Conservation (phyloP, 2,113 vertebrate genomes). For the Uropsilus gracilis region DNA sequence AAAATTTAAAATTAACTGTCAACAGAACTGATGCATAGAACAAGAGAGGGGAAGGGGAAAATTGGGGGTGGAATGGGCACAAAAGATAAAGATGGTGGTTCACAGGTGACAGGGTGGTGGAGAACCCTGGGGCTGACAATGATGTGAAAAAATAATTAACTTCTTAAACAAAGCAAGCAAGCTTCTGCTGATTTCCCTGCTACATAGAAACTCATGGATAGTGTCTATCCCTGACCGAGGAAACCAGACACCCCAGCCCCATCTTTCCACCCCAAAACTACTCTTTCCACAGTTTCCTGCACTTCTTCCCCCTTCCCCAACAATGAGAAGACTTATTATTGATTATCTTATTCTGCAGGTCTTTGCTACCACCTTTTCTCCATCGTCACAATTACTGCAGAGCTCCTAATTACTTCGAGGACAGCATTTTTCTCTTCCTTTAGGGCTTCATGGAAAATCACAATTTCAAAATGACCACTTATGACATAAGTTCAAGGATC, state of each 20-base stretch:
- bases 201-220: not conserved
- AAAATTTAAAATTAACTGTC: too few relatives aligned
- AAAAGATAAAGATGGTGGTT: too few relatives aligned
- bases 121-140: too few relatives aligned
- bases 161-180: too few relatives aligned
- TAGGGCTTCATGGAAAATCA: not conserved
- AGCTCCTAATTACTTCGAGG: not conserved
- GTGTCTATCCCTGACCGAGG: not conserved
- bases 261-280: not conserved
- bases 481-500: not conserved
- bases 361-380: not conserved
- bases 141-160: too few relatives aligned
- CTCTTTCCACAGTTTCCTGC: not conserved
- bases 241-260: not conserved
- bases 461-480: not conserved
- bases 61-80: too few relatives aligned
- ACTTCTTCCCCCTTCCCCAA: not conserved
- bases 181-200: not conserved
- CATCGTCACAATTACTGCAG: not conserved
- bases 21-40: too few relatives aligned
- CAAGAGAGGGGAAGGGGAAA: too few relatives aligned
- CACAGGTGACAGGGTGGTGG: too few relatives aligned
- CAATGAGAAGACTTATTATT: not conserved
- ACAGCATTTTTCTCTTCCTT: not conserved
- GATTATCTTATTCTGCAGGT: not conserved